Percentiles rank a stretch among this genome's conserved stretches.
These are phyloP conservation scores for Sympetrum striolatum DNA, from an alignment of 2,888 invertebrate genomes.

Conservation along the genomic window DNA sequence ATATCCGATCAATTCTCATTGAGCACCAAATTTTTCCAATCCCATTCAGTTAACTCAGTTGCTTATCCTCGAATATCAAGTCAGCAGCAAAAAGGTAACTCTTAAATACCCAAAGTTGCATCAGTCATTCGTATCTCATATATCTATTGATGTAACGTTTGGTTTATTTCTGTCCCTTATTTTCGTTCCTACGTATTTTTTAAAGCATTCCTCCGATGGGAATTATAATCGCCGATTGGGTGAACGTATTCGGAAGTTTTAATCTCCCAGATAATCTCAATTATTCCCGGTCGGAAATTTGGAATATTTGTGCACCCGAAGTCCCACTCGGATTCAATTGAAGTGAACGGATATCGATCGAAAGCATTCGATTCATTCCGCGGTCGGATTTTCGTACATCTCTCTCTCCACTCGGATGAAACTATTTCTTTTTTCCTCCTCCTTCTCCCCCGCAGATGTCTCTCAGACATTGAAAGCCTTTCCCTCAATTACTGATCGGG, in stretches of 20 bases:
- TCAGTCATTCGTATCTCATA: too few relatives aligned
- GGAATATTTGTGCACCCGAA: too few relatives aligned
- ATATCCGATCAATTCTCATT: too few relatives aligned
- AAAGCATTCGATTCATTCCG: not conserved
- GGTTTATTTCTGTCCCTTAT: not conserved
- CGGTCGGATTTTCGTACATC: not conserved
- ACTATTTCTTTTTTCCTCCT: not conserved
- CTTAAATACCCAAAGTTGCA: too few relatives aligned
- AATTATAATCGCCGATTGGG: not conserved
- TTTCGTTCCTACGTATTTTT: not conserved
- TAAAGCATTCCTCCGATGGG: not conserved
- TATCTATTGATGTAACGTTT: too few relatives aligned
- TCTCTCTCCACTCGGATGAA: not conserved
- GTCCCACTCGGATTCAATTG: too few relatives aligned
- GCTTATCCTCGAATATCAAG: too few relatives aligned
- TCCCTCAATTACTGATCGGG: slow-evolving; percentile 22
- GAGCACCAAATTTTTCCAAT: too few relatives aligned
- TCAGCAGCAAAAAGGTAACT: too few relatives aligned
- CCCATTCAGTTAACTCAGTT: too few relatives aligned
- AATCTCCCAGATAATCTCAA: not conserved
- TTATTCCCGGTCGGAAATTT: too few relatives aligned
- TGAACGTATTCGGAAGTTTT: not conserved
- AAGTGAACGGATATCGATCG: not conserved
- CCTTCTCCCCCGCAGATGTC: not conserved
- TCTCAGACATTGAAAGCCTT: not conserved